Percentiles rank a stretch among this genome's conserved stretches.
Evolutionary conservation across 1,140 invertebrate genomes (phyloP).

Genomic region (Drosophila busckii): DNA sequence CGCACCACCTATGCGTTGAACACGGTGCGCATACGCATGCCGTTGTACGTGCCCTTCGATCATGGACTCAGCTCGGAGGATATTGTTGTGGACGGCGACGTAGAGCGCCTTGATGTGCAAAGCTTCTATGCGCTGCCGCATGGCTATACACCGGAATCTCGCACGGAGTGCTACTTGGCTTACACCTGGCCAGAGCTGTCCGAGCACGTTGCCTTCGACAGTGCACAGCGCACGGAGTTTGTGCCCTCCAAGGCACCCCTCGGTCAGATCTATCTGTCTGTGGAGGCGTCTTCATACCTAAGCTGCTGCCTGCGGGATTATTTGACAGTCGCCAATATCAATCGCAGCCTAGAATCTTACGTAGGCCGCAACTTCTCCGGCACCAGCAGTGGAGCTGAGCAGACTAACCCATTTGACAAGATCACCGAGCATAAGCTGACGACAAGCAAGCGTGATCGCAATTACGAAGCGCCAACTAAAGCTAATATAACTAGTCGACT

Average conservation of each 20-base stretch:
- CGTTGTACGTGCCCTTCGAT: slow-evolving; percentile 62
- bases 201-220: slow-evolving; percentile 93
- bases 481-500: slow-evolving; percentile 56
- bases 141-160: slow-evolving; percentile 90
- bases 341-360: slow-evolving; percentile 80
- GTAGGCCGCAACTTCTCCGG: slow-evolving; percentile 80
- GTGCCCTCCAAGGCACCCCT: slow-evolving; percentile 90
- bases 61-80: slow-evolving; percentile 50
- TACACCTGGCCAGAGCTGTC: slow-evolving; percentile 93
- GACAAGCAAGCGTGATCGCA: slow-evolving; percentile 6
- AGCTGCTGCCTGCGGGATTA: slow-evolving; percentile 83
- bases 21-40: slow-evolving; percentile 83
- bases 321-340: slow-evolving; percentile 79
- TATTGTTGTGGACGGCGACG: slow-evolving; percentile 40
- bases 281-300: slow-evolving; percentile 83
- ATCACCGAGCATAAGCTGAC: slow-evolving; percentile 51
- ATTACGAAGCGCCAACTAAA: slow-evolving; percentile 43
- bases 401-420: slow-evolving; percentile 52
- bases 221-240: slow-evolving; percentile 91
- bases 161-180: slow-evolving; percentile 87
- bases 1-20: slow-evolving; percentile 90
- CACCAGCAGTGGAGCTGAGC: slow-evolving; percentile 46
- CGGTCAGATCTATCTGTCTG: slow-evolving; percentile 85
- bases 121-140: slow-evolving; percentile 86
- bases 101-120: slow-evolving; percentile 30